Conservation (phyloP, 2,797 vertebrate species). For the Oophaga sylvatica region DNA sequence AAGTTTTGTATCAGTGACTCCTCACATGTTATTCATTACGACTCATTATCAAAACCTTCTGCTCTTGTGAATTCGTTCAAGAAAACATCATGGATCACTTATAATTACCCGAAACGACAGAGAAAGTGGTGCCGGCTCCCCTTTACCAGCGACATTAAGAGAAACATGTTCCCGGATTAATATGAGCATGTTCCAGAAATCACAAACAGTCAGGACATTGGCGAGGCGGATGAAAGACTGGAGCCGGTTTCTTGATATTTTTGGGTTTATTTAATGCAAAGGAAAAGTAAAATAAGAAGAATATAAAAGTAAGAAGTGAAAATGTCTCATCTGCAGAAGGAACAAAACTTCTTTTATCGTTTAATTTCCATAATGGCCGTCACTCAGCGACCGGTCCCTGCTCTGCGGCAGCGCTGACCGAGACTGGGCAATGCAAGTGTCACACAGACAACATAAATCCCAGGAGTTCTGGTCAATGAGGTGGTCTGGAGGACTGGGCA, state of each 20-base stretch:
- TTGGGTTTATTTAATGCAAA: neutral
- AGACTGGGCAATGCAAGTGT: too few relatives aligned
- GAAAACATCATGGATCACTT: slow-evolving; percentile 43
- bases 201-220: neutral
- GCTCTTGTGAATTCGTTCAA: neutral
- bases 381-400: too few relatives aligned
- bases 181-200: neutral
- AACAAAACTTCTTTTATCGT: neutral
- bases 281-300: neutral
- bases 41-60: slow-evolving; percentile 38
- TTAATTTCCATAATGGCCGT: neutral
- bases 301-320: neutral
- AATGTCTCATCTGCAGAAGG: neutral
- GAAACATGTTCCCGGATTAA: slow-evolving; percentile 17
- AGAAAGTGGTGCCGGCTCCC: neutral
- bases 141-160: slow-evolving; percentile 8
- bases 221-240: neutral
- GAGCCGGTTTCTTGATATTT: neutral
- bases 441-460: too few relatives aligned
- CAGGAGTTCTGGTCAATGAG: too few relatives aligned
- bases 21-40: slow-evolving; percentile 24
- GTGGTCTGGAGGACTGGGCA: too few relatives aligned
- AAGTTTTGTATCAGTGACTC: neutral
- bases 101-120: slow-evolving; percentile 27
- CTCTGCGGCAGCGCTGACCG: too few relatives aligned